These are phyloP conservation scores for Drosophila malerkotliana DNA, from an alignment of 1,140 invertebrate species.

Conservation along the genomic window DNA sequence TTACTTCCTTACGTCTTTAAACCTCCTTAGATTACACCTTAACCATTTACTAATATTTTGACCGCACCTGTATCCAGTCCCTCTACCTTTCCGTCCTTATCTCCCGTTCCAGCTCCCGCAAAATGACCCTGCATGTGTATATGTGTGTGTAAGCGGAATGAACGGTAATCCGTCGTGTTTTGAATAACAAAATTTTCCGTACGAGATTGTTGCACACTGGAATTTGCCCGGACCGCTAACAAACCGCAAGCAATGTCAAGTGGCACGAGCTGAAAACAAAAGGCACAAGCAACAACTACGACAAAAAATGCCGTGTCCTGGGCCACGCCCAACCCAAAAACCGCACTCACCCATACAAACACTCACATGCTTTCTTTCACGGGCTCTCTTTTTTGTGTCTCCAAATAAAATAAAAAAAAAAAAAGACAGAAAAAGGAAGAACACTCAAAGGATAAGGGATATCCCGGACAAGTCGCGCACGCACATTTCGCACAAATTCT, in stretches of 20 bases:
- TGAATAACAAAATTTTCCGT: constrained; percentile 78
- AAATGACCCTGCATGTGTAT: constrained; percentile 8
- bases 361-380: constrained; percentile 6
- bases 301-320: constrained; percentile 43
- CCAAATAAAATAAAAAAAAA: constrained; percentile 10
- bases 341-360: constrained; percentile 29
- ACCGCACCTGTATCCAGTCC: not conserved
- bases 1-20: too few relatives aligned
- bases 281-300: constrained; percentile 55
- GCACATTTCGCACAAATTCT: constrained; percentile 75
- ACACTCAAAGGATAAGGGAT: constrained; percentile 74
- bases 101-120: not conserved
- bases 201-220: constrained; percentile 72
- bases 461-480: constrained; percentile 58
- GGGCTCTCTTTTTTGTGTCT: constrained; percentile 45
- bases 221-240: constrained; percentile 70
- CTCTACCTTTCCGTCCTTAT: not conserved
- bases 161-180: constrained; percentile 82
- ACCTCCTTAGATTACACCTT: too few relatives aligned
- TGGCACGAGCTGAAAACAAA: constrained; percentile 62
- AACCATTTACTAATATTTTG: not conserved
- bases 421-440: constrained; percentile 12
- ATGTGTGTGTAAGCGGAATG: constrained; percentile 72
- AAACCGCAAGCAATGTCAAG: constrained; percentile 79
- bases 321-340: constrained; percentile 59